Conservation (phyloP, 2,888 invertebrate species). For the Hyles lineata region DNA sequence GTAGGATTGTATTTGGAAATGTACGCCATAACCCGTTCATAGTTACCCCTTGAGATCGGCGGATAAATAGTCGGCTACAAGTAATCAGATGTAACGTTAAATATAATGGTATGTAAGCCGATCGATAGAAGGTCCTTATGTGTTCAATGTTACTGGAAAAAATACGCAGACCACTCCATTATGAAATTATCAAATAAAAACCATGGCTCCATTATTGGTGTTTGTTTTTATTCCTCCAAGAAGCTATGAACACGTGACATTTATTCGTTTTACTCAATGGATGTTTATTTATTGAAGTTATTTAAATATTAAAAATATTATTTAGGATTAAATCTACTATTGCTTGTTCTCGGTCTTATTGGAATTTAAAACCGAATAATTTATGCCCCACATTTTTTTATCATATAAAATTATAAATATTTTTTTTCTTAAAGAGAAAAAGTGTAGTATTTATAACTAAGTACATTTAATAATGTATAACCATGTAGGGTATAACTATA, state of each 20-base stretch:
- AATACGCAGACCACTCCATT: conserved; percentile 52
- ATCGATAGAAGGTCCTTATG: conserved; percentile 30
- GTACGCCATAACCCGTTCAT: conserved; percentile 33
- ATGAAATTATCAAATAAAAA: conserved; percentile 55
- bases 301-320: background rate
- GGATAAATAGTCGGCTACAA: background rate
- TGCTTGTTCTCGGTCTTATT: background rate
- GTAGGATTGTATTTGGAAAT: conserved; percentile 24
- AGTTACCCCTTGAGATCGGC: conserved; percentile 34
- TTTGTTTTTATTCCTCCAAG: conserved; percentile 39
- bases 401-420: no score
- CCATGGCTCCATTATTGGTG: conserved; percentile 46
- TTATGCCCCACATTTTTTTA: no score
- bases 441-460: no score
- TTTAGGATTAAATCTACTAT: background rate
- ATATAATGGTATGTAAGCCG: conserved; percentile 9
- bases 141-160: conserved; percentile 45
- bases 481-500: no score
- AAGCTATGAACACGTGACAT: no score
- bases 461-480: no score
- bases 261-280: no score
- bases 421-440: no score
- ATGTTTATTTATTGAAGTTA: background rate
- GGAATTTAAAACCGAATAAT: no score
- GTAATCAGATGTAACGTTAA: background rate